Evolutionary conservation across 2,797 vertebrate genomes (phyloP).

Genomic region (Cyprinodon diabolis): DNA sequence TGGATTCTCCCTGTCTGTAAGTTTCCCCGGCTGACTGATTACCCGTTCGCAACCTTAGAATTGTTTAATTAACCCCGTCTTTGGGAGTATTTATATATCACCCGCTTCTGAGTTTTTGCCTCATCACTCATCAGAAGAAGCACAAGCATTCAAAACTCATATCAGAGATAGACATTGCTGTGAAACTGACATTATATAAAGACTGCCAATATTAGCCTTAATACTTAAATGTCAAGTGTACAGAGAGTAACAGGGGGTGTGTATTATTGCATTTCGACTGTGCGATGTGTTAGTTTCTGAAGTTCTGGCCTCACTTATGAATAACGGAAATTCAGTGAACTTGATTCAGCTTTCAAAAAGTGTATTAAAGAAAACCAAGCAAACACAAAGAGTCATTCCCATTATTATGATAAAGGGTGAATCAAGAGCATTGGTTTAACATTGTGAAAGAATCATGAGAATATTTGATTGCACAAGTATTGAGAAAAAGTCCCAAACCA

Average conservation of each 20-base stretch:
- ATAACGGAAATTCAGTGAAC: background rate
- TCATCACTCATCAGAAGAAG: conserved; percentile 4
- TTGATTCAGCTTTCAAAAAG: background rate
- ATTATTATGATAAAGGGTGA: background rate
- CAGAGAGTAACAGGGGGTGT: background rate
- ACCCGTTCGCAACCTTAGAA: background rate
- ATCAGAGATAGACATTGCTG: background rate
- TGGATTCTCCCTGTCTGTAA: background rate
- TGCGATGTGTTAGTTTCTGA: background rate
- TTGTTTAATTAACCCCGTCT: conserved; percentile 9
- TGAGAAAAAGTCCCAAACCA: background rate
- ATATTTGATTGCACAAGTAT: background rate
- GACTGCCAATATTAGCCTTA: background rate
- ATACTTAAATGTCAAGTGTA: conserved; percentile 9
- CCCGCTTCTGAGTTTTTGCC: background rate
- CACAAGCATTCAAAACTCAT: conserved; percentile 14
- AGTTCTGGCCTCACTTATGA: background rate
- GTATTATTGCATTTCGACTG: background rate
- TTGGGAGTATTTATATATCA: background rate
- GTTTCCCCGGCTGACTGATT: background rate
- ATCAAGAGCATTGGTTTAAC: background rate
- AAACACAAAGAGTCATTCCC: background rate
- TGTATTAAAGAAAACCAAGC: background rate
- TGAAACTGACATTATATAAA: conserved; percentile 10
- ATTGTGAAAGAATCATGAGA: background rate